Evolutionary conservation across 2,113 vertebrate genomes (phyloP), one percentile per base, ranked within the genome.

Genomic region (Fulmarus glacialis): DNA sequence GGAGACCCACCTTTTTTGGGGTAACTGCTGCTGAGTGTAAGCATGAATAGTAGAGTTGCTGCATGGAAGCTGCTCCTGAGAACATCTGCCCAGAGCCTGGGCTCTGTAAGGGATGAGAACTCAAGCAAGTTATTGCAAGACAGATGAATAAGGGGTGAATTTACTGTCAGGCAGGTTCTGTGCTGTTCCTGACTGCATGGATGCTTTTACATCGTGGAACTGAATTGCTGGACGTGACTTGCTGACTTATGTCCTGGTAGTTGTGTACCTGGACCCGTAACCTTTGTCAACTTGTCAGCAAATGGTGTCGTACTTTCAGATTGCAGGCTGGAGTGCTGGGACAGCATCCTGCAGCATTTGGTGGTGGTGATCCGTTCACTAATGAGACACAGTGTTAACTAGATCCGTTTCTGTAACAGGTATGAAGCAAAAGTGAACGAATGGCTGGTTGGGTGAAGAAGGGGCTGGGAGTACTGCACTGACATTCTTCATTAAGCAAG

Each of bases 141-240:
- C 5, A 12, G 42, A 12, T 32, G 38, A 43, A 0, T 5, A 4
- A n/a, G 52, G 32, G 32, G 20, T 55, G 52, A 18, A 8, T 60
- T 87, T 22, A 1, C 13, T 82, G 64, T 30, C 50, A 9, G 59
- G 68, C 42, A 36, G 59, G 56, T 55, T 66, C 47, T 80, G 16
- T 38, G 74, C 60, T 67, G 18, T 15, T 82, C 47, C 71, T 67
- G 42, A 15, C 22, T 14, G 3, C 15, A 2, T 2, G 42, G 71
- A 2, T 80, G n/a, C 40, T 82, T 66, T 43, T 34, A 2, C 19
- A 1, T 21, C 2, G 0, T 38, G 20, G 15, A 60, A 36, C 67
- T 64, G 77, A n/a, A 56, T 45, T 40, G 59, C 32, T 63, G 66
- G 62, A 8, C 5, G 0, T 24, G 62, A 8, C 5, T 0, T 24